Conservation (phyloP, 2,113 vertebrate genomes). For the Amphiprion ocellaris region DNA sequence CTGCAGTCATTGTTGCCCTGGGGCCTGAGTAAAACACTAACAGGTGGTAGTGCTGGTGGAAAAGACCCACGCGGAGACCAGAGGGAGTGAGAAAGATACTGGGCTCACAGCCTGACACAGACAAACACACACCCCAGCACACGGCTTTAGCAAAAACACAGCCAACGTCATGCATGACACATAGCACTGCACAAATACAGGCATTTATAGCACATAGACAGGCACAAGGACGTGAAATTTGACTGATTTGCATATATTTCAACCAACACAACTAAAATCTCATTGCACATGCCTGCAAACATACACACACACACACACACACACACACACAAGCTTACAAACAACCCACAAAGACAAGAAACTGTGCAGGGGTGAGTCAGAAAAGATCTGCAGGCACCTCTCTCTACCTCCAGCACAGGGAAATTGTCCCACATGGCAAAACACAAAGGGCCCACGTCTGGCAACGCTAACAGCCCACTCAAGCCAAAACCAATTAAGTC, state of each 20-base stretch:
- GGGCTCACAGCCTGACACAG: slow-evolving; percentile 70
- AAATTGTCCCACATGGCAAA: slow-evolving; percentile 81
- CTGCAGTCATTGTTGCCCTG: slow-evolving; percentile 73
- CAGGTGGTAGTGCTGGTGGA: slow-evolving; percentile 78
- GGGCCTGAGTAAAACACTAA: slow-evolving; percentile 82
- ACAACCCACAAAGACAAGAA: slow-evolving; percentile 1
- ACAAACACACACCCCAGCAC: slow-evolving; percentile 55
- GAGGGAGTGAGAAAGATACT: slow-evolving; percentile 77
- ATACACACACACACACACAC: neutral
- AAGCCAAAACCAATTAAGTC: slow-evolving; percentile 87
- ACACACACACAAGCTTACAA: neutral
- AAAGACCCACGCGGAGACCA: slow-evolving; percentile 82
- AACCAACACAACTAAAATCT: neutral
- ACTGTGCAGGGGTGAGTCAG: slow-evolving; percentile 49
- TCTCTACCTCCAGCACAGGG: slow-evolving; percentile 65
- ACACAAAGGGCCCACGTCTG: slow-evolving; percentile 77
- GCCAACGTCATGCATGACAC: slow-evolving; percentile 58
- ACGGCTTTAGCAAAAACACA: slow-evolving; percentile 56
- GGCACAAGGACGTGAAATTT: neutral
- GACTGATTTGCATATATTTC: neutral
- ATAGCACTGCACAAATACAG: slow-evolving; percentile 27
- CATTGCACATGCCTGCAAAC: neutral
- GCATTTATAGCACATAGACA: neutral
- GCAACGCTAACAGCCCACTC: slow-evolving; percentile 75
- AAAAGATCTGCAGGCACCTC: slow-evolving; percentile 58